Conservation (phyloP, 2,113 vertebrate genomes). For the Rattus norvegicus region GRCr8 NC_086022.1:111146501-111147000, state of each 20-base stretch:
- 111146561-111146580: neutral
- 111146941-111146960: conserved; percentile 36
- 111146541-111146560: neutral
- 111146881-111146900: conserved; percentile 15
- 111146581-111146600: neutral
- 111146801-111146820: neutral
- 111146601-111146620: conserved; percentile 11
- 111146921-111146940: neutral
- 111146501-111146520: neutral
- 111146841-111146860: neutral
- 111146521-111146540: neutral
- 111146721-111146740: neutral
- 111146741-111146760: neutral
- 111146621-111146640: neutral
- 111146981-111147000: neutral
- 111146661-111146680: neutral
- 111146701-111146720: neutral
- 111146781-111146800: neutral
- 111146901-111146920: conserved; percentile 24
- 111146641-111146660: neutral
- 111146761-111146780: neutral
- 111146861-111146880: neutral
- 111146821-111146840: neutral
- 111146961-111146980: neutral
- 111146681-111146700: neutral